phyloP scores from a whole-genome alignment of 2,113 vertebrate genomes.

The Bos indicus region DNA sequence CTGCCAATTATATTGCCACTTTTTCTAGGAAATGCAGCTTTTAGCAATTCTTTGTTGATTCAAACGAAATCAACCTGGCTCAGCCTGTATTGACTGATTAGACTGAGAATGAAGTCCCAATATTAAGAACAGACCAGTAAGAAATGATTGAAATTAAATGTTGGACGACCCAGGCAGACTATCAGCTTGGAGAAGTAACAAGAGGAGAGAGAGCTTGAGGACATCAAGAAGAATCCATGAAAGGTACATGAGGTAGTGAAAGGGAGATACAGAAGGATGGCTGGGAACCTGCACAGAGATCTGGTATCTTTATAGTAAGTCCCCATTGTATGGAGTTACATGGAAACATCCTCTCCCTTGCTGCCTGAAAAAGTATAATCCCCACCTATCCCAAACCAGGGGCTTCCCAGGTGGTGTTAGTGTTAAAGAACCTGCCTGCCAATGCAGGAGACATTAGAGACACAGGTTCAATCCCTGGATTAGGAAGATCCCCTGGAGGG shows the following conservation, averaged over 20 bases:
- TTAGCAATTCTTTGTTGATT: constrained; percentile 36
- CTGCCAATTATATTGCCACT: not conserved
- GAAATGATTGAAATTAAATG: not conserved
- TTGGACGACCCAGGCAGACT: not conserved
- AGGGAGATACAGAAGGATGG: not conserved
- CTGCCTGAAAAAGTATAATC: not conserved
- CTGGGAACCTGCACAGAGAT: not conserved
- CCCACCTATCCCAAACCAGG: not conserved
- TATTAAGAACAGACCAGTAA: not conserved
- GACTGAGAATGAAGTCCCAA: not conserved
- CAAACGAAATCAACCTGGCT: constrained; percentile 29
- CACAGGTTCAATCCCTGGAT: not conserved
- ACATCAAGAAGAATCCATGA: not conserved
- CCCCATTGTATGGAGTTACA: not conserved
- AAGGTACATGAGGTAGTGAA: not conserved
- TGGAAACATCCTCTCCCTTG: not conserved
- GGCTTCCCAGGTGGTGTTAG: not conserved
- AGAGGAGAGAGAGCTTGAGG: not conserved
- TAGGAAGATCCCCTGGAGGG: not conserved
- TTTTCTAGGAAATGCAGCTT: constrained; percentile 10
- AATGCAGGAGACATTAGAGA: not conserved
- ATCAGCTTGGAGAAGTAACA: not conserved
- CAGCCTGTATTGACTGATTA: not conserved
- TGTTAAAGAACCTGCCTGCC: not conserved
- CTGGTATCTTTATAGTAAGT: not conserved